Evolutionary conservation across 2,888 invertebrate species (phyloP).

Genomic region (Zaprionus bogoriensis): DNA sequence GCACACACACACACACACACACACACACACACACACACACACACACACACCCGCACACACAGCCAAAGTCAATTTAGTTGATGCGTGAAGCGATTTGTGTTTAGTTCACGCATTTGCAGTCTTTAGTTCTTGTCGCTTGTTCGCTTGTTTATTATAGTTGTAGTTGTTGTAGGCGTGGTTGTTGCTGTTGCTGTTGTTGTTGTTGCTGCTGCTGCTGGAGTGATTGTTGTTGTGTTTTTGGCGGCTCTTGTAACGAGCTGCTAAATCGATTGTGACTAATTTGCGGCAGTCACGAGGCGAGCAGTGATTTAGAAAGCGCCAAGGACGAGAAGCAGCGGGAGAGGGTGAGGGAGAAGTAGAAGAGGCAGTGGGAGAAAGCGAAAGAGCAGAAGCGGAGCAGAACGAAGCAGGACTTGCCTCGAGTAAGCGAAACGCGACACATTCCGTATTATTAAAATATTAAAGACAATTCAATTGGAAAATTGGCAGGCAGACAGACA

Average conservation of each 20-base stretch:
- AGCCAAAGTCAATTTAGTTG: constrained; percentile 59
- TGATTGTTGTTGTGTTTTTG: constrained; percentile 42
- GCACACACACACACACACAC: background rate
- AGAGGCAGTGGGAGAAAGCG: background rate
- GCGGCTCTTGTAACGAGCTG: constrained; percentile 68
- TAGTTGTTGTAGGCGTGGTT: constrained; percentile 21
- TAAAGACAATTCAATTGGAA: constrained; percentile 76
- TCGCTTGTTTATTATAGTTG: constrained; percentile 18
- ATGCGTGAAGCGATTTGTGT: constrained; percentile 71
- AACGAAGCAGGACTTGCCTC: background rate
- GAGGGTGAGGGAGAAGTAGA: background rate
- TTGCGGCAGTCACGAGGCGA: constrained; percentile 63
- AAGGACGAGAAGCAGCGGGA: constrained; percentile 31
- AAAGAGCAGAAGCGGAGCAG: background rate
- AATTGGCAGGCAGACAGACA: constrained; percentile 65
- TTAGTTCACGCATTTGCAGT: constrained; percentile 51
- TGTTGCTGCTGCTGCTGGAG: constrained; percentile 22
- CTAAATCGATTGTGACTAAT: constrained; percentile 78
- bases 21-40: background rate
- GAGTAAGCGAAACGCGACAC: constrained; percentile 30
- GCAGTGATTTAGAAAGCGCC: constrained; percentile 58
- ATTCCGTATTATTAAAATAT: constrained; percentile 71
- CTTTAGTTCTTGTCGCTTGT: constrained; percentile 32
- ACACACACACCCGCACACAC: background rate
- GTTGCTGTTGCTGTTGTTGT: constrained; percentile 21